These are phyloP conservation scores for Phalacrocorax aristotelis DNA, from an alignment of 2,113 vertebrate genomes.

Conservation along the genomic window DNA sequence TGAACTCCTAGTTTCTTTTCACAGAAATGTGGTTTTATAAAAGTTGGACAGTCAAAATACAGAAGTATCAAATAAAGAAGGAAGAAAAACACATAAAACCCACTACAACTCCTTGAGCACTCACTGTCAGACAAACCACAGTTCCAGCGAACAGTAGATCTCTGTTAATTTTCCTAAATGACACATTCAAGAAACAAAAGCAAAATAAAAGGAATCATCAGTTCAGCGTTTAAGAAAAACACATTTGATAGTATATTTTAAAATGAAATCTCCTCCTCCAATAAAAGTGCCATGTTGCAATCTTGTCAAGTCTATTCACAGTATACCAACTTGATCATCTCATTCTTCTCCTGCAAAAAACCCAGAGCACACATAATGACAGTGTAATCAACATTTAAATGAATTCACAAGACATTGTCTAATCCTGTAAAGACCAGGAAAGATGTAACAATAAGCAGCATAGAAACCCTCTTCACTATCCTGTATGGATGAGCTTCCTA, in stretches of 20 bases:
- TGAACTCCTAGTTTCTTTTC: background rate
- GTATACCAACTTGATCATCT: constrained; percentile 63
- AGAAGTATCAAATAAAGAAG: background rate
- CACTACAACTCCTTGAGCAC: background rate
- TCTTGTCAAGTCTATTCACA: constrained; percentile 64
- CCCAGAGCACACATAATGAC: constrained; percentile 39
- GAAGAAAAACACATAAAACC: background rate
- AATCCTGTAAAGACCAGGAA: constrained; percentile 23
- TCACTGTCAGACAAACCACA: background rate
- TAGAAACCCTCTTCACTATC: background rate
- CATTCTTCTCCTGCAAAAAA: constrained; percentile 60
- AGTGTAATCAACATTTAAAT: constrained; percentile 54
- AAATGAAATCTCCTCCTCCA: constrained; percentile 58
- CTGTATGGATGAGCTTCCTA: background rate
- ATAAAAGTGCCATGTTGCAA: constrained; percentile 57
- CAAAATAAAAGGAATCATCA: constrained; percentile 68
- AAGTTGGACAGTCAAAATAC: background rate
- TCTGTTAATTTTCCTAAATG: constrained; percentile 63
- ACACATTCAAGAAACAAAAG: constrained; percentile 65
- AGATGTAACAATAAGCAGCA: background rate
- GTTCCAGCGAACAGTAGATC: background rate
- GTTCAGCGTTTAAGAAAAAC: constrained; percentile 59
- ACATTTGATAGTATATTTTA: constrained; percentile 58
- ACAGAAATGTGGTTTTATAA: background rate
- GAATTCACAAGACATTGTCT: constrained; percentile 33